Evolutionary conservation across 2,113 vertebrate genomes (phyloP), one percentile per base, ranked within the genome.

Genomic region (Eleginops maclovinus): DNA sequence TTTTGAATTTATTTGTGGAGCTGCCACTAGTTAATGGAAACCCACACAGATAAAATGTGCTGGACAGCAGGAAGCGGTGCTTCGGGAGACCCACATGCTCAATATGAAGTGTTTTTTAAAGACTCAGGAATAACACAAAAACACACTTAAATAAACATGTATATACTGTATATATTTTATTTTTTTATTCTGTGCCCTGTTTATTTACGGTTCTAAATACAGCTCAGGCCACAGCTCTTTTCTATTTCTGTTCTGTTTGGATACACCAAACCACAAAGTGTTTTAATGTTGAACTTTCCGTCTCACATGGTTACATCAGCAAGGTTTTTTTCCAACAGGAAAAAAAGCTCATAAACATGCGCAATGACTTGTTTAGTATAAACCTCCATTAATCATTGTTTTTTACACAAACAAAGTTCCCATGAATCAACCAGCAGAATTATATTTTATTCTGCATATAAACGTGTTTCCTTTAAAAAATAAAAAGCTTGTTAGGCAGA

Each of bases 201-300:
- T 54, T 43, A 76, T 86, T 77, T 17, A 56, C 31, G 41, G 69
- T 28, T 61, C 19, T 31, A 60, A 66, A 28, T 60, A 46, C 46
- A 55, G 24, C 26, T 40, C 11, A 47, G 31, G 21, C 5, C 28
- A 47, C 26, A 55, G 31, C 16, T 63, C 67, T 41, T 82, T 68
- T 63, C 43, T 65, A 4, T 73, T 55, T 81, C 24, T n/a, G 22
- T 43, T n/a, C 24, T 24, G 61, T 67, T 65, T 17, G 60, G 11
- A 49, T 22, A 21, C 6, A 58, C 13, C 47, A 62, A 36, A 69
- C 13, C 47, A 24, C 62, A 68, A 74, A 77, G 13, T 54, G 40
- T 75, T 68, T 77, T 46, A 68, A 50, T 58, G 22, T 16, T 71
- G 36, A 73, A 28, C 44, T 84, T 86, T 84, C 68, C 62, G 44